These are phyloP conservation scores for Perizoma flavofasciatum DNA, from an alignment of 2,888 invertebrate species.

Conservation along the genomic window DNA sequence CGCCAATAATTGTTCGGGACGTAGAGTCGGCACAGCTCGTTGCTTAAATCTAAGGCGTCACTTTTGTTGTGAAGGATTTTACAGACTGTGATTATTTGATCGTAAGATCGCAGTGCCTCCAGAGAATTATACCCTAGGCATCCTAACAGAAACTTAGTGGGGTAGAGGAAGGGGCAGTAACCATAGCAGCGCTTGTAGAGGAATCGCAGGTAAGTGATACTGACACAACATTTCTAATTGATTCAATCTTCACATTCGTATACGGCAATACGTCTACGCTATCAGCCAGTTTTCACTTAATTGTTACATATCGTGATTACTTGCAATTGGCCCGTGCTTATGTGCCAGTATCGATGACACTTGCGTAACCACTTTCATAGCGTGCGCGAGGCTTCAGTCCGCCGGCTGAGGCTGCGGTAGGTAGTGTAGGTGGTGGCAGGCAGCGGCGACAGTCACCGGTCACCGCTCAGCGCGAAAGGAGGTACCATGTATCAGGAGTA, in stretches of 20 bases:
- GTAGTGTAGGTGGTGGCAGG: constrained; percentile 10
- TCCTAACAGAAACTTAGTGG: too few relatives aligned
- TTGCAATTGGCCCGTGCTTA: constrained; percentile 8
- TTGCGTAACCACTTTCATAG: constrained; percentile 32
- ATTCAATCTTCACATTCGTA: not conserved
- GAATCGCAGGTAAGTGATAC: not conserved
- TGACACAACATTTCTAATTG: not conserved
- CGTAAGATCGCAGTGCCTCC: too few relatives aligned
- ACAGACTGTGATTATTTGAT: too few relatives aligned
- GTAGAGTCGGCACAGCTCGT: too few relatives aligned
- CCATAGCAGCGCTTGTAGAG: too few relatives aligned
- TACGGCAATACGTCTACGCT: not conserved
- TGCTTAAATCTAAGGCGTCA: too few relatives aligned
- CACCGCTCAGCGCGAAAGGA: constrained; percentile 18
- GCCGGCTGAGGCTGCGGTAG: not conserved
- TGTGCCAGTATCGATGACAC: constrained; percentile 3
- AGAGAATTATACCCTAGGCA: too few relatives aligned
- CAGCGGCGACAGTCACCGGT: constrained; percentile 15
- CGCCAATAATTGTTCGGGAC: too few relatives aligned
- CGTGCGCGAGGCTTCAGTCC: constrained; percentile 12
- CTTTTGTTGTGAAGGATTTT: too few relatives aligned
- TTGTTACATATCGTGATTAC: constrained; percentile 20
- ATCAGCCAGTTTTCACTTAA: constrained; percentile 17
- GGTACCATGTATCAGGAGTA: constrained; percentile 41
- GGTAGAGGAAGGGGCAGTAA: too few relatives aligned